Base-by-base conservation (phyloP, 2,888 invertebrate species). In the Troilus luridus region DNA sequence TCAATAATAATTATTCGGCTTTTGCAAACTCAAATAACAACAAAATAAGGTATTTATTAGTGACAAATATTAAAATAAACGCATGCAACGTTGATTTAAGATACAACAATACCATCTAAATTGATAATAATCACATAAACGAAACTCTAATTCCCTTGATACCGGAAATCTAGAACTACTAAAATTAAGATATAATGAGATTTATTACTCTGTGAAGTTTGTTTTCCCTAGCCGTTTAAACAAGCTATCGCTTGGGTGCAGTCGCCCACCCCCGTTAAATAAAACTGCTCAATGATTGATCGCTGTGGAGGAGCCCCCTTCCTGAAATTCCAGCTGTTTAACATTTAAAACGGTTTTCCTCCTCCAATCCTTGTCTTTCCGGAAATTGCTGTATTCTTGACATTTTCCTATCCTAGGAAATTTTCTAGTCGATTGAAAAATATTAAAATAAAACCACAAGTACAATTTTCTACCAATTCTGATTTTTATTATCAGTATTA, bases 301-400 rank as follows among this genome's bases (percentile, higher is more conserved):
- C 72, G 41, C 9, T 17, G 1, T 14, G 27, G 27, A 8, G 72
- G 41, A 8, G 27, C 72, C 21, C 41, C 72, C 17, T 41, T 77
- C 41, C 7, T 77, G 17, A 77, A 17, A 27, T 41, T 77, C 17
- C 72, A 77, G 72, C 72, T 77, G 72, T 77, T 77, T 77, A 77
- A 77, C 72, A 77, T 77, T 77, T 77, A 77, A 77, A 77, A 19
- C 72, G 72, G 41, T 77, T 77, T 41, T 41, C 72, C 41, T 77
- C 41, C 19, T 77, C 17, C 27, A 77, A 19, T 41, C 72, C 6
- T 77, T 41, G 19, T 77, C 17, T 41, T 64, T n/a, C 21, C 19
- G 62, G 41, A 41, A 41, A 41, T 41, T 41, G n/a, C n/a, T n/a
- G 41, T 41, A 41, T 41, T 41, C 41, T 41, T 41, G 41, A 8